Evolutionary conservation across 2,113 vertebrate species (phyloP).

Genomic region (Gymnogyps californianus): DNA sequence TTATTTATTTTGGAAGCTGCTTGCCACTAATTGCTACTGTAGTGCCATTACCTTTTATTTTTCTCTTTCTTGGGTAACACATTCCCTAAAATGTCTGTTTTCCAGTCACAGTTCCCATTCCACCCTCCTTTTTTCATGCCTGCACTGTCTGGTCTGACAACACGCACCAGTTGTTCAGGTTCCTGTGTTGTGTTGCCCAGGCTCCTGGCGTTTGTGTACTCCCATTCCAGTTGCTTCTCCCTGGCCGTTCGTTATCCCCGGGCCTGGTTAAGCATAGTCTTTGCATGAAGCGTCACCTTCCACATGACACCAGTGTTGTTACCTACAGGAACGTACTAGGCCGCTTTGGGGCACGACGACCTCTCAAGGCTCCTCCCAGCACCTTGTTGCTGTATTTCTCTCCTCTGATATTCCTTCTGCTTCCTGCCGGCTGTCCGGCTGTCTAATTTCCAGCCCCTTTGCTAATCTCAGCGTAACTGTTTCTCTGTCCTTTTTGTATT

Average conservation of each 20-base stretch:
- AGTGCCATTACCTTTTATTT: background rate
- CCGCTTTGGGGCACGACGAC: rapidly evolving
- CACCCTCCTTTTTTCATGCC: background rate
- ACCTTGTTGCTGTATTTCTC: background rate
- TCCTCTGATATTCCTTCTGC: background rate
- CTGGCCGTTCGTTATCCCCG: background rate
- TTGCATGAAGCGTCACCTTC: background rate
- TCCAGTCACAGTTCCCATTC: background rate
- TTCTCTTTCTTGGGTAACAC: background rate
- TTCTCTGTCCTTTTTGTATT: background rate
- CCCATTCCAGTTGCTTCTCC: background rate
- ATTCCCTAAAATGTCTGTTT: background rate
- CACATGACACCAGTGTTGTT: background rate
- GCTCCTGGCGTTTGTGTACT: background rate
- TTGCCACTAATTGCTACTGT: background rate
- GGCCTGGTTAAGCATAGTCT: background rate
- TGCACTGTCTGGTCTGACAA: background rate
- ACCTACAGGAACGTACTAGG: background rate
- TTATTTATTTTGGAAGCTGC: background rate
- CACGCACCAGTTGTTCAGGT: background rate
- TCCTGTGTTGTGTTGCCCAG: background rate
- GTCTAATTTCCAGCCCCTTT: background rate
- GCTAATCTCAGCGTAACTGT: background rate
- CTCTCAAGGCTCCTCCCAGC: background rate
- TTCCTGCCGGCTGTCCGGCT: background rate